Conservation (phyloP, 2,113 vertebrate genomes). For the Xiphophorus hellerii region DNA sequence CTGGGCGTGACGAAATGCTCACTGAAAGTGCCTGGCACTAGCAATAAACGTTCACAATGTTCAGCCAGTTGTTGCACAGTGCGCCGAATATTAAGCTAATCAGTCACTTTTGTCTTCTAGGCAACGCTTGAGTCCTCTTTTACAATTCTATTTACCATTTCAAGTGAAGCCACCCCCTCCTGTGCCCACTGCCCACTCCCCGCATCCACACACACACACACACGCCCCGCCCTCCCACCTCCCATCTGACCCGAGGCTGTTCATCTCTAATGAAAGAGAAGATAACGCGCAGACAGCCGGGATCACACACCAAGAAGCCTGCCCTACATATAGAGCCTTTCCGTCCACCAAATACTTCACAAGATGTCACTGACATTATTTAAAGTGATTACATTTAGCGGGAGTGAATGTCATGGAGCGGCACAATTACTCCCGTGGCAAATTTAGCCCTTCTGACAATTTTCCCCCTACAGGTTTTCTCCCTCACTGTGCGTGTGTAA, state of each 20-base stretch:
- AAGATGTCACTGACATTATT: slow-evolving; percentile 78
- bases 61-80: slow-evolving; percentile 80
- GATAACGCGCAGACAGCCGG: slow-evolving; percentile 74
- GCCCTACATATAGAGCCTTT: slow-evolving; percentile 76
- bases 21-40: slow-evolving; percentile 75
- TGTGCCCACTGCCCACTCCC: slow-evolving; percentile 57
- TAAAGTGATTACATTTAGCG: slow-evolving; percentile 80
- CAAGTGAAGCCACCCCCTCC: slow-evolving; percentile 66
- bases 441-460: slow-evolving; percentile 72
- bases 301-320: slow-evolving; percentile 79
- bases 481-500: background rate
- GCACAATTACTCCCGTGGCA: slow-evolving; percentile 73
- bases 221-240: slow-evolving; percentile 25
- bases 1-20: slow-evolving; percentile 74
- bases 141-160: slow-evolving; percentile 87
- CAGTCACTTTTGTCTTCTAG: slow-evolving; percentile 84
- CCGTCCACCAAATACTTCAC: slow-evolving; percentile 75
- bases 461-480: slow-evolving; percentile 63
- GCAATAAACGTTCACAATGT: slow-evolving; percentile 86
- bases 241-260: slow-evolving; percentile 84
- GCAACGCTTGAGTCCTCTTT: slow-evolving; percentile 78
- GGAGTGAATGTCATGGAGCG: slow-evolving; percentile 68
- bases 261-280: slow-evolving; percentile 88
- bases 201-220: slow-evolving; percentile 52
- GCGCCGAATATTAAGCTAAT: slow-evolving; percentile 89